Conservation (phyloP, 64 coral and sea anemone genomes). For the Exaiptasia diaphana region DNA sequence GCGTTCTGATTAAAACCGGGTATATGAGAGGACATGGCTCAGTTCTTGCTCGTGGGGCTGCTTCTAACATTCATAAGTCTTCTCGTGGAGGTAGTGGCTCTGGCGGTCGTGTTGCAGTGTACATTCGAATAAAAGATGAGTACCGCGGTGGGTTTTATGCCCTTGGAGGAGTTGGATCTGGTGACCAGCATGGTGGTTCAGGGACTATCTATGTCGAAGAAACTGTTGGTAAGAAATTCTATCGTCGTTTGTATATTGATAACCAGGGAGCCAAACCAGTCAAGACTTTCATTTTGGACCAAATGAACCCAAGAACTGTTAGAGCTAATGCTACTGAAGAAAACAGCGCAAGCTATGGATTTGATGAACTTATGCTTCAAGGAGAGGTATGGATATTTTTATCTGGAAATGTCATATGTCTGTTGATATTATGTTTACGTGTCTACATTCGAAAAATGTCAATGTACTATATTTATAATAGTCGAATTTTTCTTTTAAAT, state of each 20-base stretch:
- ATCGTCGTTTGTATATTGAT: conserved; percentile 44
- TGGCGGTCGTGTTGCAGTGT: conserved; percentile 29
- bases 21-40: conserved; percentile 38
- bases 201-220: conserved; percentile 68
- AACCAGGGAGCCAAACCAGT: conserved; percentile 34
- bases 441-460: not conserved
- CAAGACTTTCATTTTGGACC: conserved; percentile 19
- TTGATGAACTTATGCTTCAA: conserved; percentile 91
- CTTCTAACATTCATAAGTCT: not conserved
- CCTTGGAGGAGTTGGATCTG: conserved; percentile 31
- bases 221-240: conserved; percentile 7
- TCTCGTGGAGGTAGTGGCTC: conserved; percentile 42
- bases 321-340: conserved; percentile 62
- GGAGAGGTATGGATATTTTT: conserved; percentile 41
- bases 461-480: not conserved
- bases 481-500: not conserved
- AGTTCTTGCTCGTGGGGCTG: conserved; percentile 15
- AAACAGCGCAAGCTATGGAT: conserved; percentile 81
- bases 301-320: conserved; percentile 35
- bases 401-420: not conserved
- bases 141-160: conserved; percentile 36
- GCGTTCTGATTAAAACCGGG: conserved; percentile 27
- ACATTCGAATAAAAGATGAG: conserved; percentile 26
- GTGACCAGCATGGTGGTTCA: conserved; percentile 14
- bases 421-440: not conserved